Base-by-base conservation (phyloP, 2,113 vertebrate genomes). In the Protobothrops mucrosquamatus region DNA sequence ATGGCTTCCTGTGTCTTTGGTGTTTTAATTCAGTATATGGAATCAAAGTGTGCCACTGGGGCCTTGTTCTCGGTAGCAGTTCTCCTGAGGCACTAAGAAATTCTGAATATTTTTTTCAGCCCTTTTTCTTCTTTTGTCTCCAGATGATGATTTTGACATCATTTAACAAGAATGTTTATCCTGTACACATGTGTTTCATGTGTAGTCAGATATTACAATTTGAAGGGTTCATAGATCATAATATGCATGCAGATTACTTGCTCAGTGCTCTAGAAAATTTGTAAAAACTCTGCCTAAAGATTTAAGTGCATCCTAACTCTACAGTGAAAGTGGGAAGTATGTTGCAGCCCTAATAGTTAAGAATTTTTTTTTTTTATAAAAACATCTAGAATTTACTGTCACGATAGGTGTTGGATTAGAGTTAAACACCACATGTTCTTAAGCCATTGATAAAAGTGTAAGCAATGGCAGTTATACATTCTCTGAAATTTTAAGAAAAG, bases 161-260 rank as follows among this genome's bases (percentile, higher is more conserved):
- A 92, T 95, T 96, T 94, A 94, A 95, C 95, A 96, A 94, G 94
- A 96, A 95, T 96, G 95, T 93, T 92, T 88, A 88, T 93, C 69
- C 34, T 39, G 18, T 81, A 81, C 6, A 39, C 6, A 18, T 39
- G 0, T 0, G 87, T 22, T 89, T 87, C 90, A 85, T n/a, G 0
- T 24, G 0, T 69, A 69, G 11, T 86, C 86, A 54, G 7, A 4
- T 0, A 5, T 14, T 7, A 0, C 0, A 20, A 43, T 11, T 81
- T 61, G 43, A 87, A 93, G 92, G 4, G 29, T 10, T 52, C 24
- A 20, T 8, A 85, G 18, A 59, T 90, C 74, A 92, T 34, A 90
- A 22, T 51, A 26, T 54, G 9, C 54, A 29, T 69, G 86, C 12
- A 54, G 23, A 88, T 55, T 26, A 18, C 23, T 92, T 74, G 20